A percentile compares a stretch with the other conserved stretches of the same genome.
Conservation (phyloP, 2,113 vertebrate genomes). For the Arizona elegans region DNA sequence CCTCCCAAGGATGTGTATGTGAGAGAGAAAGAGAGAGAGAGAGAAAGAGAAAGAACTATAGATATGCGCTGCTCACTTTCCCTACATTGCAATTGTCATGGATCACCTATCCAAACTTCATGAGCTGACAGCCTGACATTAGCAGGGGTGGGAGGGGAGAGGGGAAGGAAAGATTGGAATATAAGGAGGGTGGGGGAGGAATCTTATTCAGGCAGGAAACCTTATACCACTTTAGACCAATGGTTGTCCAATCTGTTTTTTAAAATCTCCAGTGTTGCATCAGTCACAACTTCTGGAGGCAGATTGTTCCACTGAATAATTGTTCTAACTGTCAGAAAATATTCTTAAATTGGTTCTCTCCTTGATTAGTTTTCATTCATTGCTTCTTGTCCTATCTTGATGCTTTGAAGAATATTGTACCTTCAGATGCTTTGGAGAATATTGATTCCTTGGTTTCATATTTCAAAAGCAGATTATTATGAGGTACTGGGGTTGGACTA, state of each 20-base stretch:
- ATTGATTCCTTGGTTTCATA: no score
- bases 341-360: neutral
- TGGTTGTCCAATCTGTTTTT: neutral
- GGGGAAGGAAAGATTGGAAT: no score
- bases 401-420: neutral
- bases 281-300: neutral
- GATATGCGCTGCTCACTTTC: neutral
- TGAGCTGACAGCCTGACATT: no score
- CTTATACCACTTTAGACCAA: neutral
- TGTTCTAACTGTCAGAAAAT: neutral
- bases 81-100: neutral
- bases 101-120: no score
- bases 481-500: no score
- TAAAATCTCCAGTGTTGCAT: neutral
- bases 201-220: no score
- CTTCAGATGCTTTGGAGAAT: neutral
- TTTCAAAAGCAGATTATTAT: neutral
- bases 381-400: neutral
- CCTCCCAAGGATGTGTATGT: neutral
- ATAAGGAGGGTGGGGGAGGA: no score
- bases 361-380: neutral
- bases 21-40: no score
- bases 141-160: fast-evolving
- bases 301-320: neutral
- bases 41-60: neutral